Conservation (phyloP, 92 coral and sea anemone genomes). For the Heliopora coerulea region DNA sequence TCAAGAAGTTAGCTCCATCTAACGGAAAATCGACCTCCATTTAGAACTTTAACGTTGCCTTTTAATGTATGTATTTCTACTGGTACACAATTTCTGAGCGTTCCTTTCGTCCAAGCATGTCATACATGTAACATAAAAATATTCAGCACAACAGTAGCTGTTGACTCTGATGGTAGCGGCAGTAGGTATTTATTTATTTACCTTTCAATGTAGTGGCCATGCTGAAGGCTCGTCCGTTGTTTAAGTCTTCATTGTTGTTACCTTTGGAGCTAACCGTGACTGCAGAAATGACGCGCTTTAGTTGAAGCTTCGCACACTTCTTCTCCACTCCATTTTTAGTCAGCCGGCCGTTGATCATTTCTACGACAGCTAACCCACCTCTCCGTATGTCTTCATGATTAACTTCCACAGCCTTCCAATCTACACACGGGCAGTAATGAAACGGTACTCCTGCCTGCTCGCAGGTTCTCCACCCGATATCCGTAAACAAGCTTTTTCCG, state of each 20-base stretch:
- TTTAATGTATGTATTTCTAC: too few species aligned
- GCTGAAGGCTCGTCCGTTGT: not conserved
- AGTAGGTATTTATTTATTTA: not conserved
- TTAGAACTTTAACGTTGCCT: too few species aligned
- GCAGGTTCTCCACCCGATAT: conserved; percentile 62
- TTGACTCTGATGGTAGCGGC: too few species aligned
- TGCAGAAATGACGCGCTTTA: conserved; percentile 44
- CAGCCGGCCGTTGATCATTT: conserved; percentile 60
- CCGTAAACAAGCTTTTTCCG: conserved; percentile 61
- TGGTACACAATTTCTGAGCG: too few species aligned
- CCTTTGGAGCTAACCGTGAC: conserved; percentile 43
- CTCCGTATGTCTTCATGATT: conserved; percentile 58
- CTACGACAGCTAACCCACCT: conserved; percentile 64
- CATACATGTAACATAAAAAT: too few species aligned
- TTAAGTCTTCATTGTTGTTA: not conserved
- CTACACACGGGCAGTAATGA: conserved; percentile 63
- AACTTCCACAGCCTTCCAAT: conserved; percentile 49
- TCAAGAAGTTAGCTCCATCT: too few species aligned
- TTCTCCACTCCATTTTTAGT: conserved; percentile 20
- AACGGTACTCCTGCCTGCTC: conserved; percentile 55
- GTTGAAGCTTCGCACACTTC: conserved; percentile 47
- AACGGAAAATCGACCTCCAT: too few species aligned
- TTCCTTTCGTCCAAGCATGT: too few species aligned
- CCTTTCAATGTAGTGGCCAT: conserved; percentile 23
- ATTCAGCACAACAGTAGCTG: not conserved